phyloP scores from a whole-genome alignment of 2,113 vertebrate genomes.

The Capra hircus region DNA sequence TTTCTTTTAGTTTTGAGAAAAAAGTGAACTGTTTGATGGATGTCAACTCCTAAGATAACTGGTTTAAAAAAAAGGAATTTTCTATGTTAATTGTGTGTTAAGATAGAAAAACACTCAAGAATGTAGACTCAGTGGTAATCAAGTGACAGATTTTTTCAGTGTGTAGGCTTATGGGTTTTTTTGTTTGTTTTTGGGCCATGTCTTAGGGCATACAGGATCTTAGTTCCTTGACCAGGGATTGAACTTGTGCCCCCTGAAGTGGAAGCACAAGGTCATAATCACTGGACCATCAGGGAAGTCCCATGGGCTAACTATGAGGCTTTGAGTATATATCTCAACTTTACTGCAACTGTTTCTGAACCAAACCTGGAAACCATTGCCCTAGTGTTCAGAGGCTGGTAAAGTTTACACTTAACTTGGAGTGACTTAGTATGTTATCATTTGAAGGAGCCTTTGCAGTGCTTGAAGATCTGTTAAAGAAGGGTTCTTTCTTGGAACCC shows the following conservation, averaged over 20 bases:
- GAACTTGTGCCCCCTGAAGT: neutral
- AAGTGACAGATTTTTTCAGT: neutral
- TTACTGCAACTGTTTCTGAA: neutral
- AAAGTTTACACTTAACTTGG: neutral
- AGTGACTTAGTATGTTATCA: neutral
- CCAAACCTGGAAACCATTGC: neutral
- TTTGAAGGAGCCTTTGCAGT: neutral
- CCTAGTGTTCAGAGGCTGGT: neutral
- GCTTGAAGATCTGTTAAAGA: neutral
- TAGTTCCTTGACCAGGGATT: neutral
- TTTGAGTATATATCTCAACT: neutral
- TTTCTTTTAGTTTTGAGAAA: neutral
- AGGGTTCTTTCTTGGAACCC: neutral
- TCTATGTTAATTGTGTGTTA: neutral
- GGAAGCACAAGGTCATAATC: neutral
- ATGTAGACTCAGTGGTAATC: neutral
- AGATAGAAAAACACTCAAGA: neutral
- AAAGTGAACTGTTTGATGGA: neutral
- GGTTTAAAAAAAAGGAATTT: neutral
- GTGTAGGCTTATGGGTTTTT: neutral
- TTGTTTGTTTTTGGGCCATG: neutral
- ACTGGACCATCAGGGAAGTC: neutral
- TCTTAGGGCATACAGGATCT: neutral
- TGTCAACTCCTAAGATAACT: neutral
- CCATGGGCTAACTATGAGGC: neutral